These are phyloP conservation scores for Erinaceus europaeus DNA, from an alignment of 2,113 vertebrate species.

Conservation along the genomic window DNA sequence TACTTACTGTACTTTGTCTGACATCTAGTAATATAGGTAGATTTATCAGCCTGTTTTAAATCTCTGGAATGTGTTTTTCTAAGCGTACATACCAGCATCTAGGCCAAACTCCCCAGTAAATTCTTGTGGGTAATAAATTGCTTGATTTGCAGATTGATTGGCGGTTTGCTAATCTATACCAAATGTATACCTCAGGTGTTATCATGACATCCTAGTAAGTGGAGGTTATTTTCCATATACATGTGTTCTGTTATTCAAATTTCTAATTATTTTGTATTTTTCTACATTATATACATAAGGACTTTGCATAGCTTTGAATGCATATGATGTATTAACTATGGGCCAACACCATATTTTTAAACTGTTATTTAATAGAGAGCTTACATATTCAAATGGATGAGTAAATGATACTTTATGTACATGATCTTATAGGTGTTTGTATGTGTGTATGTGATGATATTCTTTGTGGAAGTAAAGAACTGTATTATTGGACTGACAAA, in stretches of 20 bases:
- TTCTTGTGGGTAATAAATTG: conserved; percentile 28
- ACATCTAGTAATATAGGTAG: neutral
- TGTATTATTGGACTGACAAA: too few relatives aligned
- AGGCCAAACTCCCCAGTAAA: neutral
- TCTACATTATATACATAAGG: neutral
- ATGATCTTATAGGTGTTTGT: neutral
- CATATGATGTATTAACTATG: neutral
- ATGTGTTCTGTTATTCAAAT: neutral
- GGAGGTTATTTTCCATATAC: neutral
- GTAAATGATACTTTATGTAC: neutral
- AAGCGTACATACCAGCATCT: neutral
- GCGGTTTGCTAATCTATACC: neutral
- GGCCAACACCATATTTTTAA: too few relatives aligned
- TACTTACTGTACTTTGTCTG: conserved; percentile 35
- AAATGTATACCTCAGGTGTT: neutral
- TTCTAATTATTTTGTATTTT: neutral
- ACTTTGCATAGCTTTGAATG: neutral
- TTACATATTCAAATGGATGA: neutral
- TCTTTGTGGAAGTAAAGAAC: too few relatives aligned
- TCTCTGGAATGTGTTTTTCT: conserved; percentile 45
- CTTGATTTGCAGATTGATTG: neutral
- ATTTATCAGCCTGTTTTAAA: conserved; percentile 49
- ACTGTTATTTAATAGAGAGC: too few relatives aligned
- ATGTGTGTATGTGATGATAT: too few relatives aligned
- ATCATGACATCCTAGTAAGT: neutral